Evolutionary conservation across 1,140 invertebrate genomes (phyloP).

Genomic region (Trichoplusia ni): DNA sequence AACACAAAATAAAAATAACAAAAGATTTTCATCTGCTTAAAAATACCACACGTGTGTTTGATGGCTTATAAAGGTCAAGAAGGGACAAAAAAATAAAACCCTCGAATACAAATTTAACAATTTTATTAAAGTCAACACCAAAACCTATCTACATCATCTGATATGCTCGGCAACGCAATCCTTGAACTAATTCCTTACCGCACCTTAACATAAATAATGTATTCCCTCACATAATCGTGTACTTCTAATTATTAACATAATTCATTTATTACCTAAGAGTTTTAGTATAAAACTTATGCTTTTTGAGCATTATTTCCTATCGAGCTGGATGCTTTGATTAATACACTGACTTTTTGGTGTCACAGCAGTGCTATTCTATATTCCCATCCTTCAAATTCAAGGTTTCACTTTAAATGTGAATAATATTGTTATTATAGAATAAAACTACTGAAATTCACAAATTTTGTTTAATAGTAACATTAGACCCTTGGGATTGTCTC

Average conservation of each 20-base stretch:
- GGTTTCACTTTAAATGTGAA: no score
- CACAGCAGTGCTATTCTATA: neutral
- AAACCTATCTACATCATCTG: constrained; percentile 66
- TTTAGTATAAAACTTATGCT: constrained; percentile 31
- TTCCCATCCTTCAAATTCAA: no score
- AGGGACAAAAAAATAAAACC: constrained; percentile 52
- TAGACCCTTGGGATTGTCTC: no score
- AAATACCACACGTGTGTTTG: no score
- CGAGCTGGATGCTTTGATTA: constrained; percentile 19
- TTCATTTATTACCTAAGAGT: constrained; percentile 31
- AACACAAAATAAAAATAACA: no score
- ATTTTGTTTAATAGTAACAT: no score
- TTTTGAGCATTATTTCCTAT: constrained; percentile 32
- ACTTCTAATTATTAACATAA: constrained; percentile 29
- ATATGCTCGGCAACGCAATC: constrained; percentile 63
- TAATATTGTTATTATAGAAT: no score
- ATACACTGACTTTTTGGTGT: neutral
- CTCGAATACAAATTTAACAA: constrained; percentile 70
- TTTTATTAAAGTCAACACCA: constrained; percentile 70
- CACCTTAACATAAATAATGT: constrained; percentile 27
- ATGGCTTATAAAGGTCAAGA: no score
- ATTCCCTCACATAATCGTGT: constrained; percentile 24
- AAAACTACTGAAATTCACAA: no score
- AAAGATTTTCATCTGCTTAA: no score
- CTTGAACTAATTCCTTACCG: constrained; percentile 27